Evolutionary conservation across 2,797 vertebrate species (phyloP).

Genomic region (Diplodus sargus): DNA sequence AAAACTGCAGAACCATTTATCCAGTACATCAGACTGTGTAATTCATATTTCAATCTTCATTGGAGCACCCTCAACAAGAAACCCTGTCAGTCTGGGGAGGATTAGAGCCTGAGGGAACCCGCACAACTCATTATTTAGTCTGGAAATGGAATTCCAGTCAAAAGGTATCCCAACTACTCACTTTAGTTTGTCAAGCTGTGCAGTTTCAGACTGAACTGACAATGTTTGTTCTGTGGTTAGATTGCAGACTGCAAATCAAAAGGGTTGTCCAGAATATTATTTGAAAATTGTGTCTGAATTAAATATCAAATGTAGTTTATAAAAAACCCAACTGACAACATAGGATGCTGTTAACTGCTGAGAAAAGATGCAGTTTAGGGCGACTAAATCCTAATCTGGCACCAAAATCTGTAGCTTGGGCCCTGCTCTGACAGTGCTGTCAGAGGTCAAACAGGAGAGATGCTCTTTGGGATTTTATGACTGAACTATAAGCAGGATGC

Average conservation of each 20-base stretch:
- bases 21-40: constrained; percentile 76
- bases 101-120: constrained; percentile 61
- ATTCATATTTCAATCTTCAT: constrained; percentile 84
- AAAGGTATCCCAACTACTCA: constrained; percentile 34
- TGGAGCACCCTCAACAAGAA: constrained; percentile 65
- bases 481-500: too few relatives aligned
- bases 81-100: constrained; percentile 70
- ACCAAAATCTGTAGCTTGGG: too few relatives aligned
- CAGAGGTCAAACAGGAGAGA: too few relatives aligned
- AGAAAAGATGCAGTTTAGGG: too few relatives aligned
- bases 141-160: constrained; percentile 75
- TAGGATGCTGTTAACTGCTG: too few relatives aligned
- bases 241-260: not conserved
- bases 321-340: too few relatives aligned
- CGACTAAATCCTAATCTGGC: too few relatives aligned
- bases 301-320: not conserved
- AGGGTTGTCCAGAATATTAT: not conserved
- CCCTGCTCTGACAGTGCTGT: too few relatives aligned
- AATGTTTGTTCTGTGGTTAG: not conserved
- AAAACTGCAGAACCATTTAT: constrained; percentile 76
- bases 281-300: not conserved
- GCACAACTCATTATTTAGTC: constrained; percentile 73
- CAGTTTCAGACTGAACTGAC: constrained; percentile 21
- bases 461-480: too few relatives aligned
- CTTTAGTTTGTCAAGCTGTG: constrained; percentile 20